A percentile compares a stretch with the other conserved stretches of the same genome.
Conservation (phyloP, 2,113 vertebrate genomes). For the Sapajus apella region DNA sequence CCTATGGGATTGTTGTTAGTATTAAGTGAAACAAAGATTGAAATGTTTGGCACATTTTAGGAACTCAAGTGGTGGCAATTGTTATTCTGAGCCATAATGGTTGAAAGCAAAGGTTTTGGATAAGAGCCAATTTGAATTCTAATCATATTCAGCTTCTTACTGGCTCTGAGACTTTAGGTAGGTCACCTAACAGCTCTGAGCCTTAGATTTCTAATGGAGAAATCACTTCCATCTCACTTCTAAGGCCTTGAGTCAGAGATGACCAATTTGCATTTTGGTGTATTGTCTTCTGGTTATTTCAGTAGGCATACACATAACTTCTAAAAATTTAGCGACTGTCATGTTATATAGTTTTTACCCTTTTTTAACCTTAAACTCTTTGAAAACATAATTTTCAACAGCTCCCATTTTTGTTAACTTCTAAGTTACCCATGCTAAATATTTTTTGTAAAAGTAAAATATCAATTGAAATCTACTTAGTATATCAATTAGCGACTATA, state of each 20-base stretch:
- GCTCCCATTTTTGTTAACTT: neutral
- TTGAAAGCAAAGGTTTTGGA: neutral
- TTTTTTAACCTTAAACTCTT: neutral
- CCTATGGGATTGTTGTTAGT: neutral
- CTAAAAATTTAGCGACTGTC: neutral
- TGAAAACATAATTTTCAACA: neutral
- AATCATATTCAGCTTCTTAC: neutral
- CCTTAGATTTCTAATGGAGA: neutral
- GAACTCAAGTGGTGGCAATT: neutral
- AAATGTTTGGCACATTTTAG: neutral
- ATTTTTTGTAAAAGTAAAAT: neutral
- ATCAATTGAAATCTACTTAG: neutral
- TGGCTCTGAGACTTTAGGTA: neutral
- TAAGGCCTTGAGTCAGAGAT: neutral
- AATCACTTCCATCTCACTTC: neutral
- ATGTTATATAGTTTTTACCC: neutral
- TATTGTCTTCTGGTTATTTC: neutral
- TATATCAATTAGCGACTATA: neutral
- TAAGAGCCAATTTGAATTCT: neutral
- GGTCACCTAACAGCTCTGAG: neutral
- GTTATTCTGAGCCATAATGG: neutral
- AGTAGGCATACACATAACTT: neutral
- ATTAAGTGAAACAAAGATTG: neutral
- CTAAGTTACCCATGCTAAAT: neutral
- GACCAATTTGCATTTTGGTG: neutral